Evolutionary conservation across 2,888 invertebrate species (phyloP).

Genomic region (Protophormia terraenovae): DNA sequence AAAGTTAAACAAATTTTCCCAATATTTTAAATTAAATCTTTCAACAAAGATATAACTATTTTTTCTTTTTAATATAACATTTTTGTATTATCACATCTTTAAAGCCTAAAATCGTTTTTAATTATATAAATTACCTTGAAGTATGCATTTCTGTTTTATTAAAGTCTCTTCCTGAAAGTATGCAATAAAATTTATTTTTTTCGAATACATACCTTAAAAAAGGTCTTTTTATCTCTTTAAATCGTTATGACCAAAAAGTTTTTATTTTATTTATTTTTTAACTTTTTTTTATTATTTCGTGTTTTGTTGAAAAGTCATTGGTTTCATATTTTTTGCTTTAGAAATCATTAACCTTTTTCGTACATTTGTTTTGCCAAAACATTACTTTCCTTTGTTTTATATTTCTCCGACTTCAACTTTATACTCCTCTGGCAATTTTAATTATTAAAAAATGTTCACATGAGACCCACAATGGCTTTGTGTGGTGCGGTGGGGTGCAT

Average conservation of each 20-base stretch:
- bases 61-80: too few species aligned
- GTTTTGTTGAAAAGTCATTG: conserved; percentile 25
- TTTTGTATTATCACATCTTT: too few species aligned
- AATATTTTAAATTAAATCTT: too few species aligned
- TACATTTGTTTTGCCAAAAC: background rate
- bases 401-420: conserved; percentile 11
- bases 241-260: background rate
- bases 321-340: conserved; percentile 2
- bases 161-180: too few species aligned
- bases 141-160: too few species aligned
- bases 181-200: too few species aligned
- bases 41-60: too few species aligned
- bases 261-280: background rate
- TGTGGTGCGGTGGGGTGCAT: background rate
- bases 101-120: too few species aligned
- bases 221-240: background rate
- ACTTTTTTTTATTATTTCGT: background rate
- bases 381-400: conserved; percentile 44
- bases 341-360: conserved; percentile 50
- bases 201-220: too few species aligned
- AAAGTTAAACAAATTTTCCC: too few species aligned
- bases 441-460: conserved; percentile 57
- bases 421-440: conserved; percentile 46
- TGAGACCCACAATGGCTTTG: conserved; percentile 16
- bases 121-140: too few species aligned